Conservation (phyloP, 1,140 invertebrate genomes). For the Hermatobates lingyangjiaoensis region DNA sequence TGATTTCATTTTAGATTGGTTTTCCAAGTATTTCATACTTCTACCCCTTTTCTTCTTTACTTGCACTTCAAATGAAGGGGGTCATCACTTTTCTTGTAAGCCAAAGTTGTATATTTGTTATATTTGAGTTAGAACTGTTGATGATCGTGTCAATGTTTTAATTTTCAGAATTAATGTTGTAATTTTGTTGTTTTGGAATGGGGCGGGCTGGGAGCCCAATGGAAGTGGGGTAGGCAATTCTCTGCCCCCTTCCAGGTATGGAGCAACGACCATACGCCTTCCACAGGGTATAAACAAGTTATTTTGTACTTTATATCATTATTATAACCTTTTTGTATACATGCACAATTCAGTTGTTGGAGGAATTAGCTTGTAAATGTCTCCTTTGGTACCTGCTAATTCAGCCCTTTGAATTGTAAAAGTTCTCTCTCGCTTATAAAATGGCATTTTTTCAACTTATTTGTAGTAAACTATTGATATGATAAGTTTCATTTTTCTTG, state of each 20-base stretch:
- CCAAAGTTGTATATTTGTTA: no score
- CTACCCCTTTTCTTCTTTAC: no score
- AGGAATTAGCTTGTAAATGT: not conserved
- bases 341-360: not conserved
- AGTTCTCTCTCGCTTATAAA: not conserved
- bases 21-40: no score
- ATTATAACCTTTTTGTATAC: not conserved
- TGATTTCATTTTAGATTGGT: no score
- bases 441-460: not conserved
- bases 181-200: conserved; percentile 24
- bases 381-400: not conserved
- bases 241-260: conserved; percentile 20
- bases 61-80: no score
- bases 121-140: no score
- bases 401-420: not conserved
- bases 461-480: not conserved
- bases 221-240: conserved; percentile 38
- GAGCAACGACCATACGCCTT: conserved; percentile 41
- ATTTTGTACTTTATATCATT: not conserved
- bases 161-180: conserved; percentile 12
- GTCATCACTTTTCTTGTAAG: no score
- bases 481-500: not conserved
- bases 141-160: no score
- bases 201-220: conserved; percentile 45
- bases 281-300: conserved; percentile 32